These are phyloP conservation scores for Lagocephalus sceleratus DNA, from an alignment of 2,797 vertebrate species.

Conservation along the genomic window DNA sequence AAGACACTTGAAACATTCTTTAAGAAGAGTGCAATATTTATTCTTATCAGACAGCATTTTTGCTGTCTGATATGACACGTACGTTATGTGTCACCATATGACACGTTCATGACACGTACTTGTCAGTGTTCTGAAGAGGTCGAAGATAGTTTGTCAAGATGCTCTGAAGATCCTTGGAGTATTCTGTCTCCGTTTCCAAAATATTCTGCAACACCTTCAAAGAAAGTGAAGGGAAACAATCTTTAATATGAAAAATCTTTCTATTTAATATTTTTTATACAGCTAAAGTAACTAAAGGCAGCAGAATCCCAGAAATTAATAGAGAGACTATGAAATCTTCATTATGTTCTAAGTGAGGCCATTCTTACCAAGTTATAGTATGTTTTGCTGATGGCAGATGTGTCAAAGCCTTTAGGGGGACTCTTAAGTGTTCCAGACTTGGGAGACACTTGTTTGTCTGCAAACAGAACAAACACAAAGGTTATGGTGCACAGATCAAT, in stretches of 20 bases:
- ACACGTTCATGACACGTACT: conserved; percentile 73
- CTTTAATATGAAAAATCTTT: not conserved
- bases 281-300: not conserved
- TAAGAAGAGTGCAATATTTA: not conserved
- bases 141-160: conserved; percentile 91
- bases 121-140: conserved; percentile 89
- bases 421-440: conserved; percentile 95
- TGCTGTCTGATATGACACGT: too few relatives aligned
- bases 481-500: not conserved
- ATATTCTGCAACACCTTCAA: conserved; percentile 97
- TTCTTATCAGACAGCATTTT: not conserved
- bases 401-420: conserved; percentile 93
- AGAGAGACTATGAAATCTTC: not conserved
- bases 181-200: conserved; percentile 96
- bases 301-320: not conserved
- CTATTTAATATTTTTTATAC: not conserved
- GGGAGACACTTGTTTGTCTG: conserved; percentile 96
- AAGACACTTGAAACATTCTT: not conserved
- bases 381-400: conserved; percentile 92
- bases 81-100: too few relatives aligned
- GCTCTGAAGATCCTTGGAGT: conserved; percentile 93
- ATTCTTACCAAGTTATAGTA: conserved; percentile 95
- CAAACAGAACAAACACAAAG: conserved; percentile 13
- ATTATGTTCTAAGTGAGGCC: not conserved
- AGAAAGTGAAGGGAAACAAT: not conserved